Evolutionary conservation across 2,888 invertebrate species (phyloP).

Genomic region (Lasioglossum malachurum): DNA sequence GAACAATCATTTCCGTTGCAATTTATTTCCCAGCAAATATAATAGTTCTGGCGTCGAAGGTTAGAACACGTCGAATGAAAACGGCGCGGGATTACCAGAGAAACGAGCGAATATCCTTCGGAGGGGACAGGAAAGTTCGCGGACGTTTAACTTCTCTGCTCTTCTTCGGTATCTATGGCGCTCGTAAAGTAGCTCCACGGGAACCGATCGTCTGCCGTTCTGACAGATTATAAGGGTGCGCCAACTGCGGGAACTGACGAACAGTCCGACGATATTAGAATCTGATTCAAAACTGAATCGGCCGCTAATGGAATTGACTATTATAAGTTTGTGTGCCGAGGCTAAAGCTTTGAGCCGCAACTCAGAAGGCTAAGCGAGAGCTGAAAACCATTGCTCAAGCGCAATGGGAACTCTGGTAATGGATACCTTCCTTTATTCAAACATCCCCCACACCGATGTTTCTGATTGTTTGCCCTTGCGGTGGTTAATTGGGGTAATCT

Average conservation of each 20-base stretch:
- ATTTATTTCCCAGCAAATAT: not conserved
- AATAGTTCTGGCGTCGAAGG: not conserved
- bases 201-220: conserved; percentile 38
- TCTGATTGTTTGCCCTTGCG: conserved; percentile 24
- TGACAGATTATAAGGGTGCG: conserved; percentile 39
- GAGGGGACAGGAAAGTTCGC: conserved; percentile 47
- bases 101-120: conserved; percentile 8
- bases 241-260: conserved; percentile 10
- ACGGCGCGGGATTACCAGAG: conserved; percentile 31
- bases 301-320: conserved; percentile 49
- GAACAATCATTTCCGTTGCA: too few species aligned
- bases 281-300: conserved; percentile 38
- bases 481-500: conserved; percentile 4
- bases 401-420: conserved; percentile 24
- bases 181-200: conserved; percentile 29
- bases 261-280: conserved; percentile 34
- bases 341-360: conserved; percentile 2
- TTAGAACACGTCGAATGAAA: conserved; percentile 20
- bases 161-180: not conserved
- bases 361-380: not conserved
- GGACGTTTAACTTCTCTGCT: conserved; percentile 56
- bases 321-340: conserved; percentile 49
- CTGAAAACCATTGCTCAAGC: conserved; percentile 9
- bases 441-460: conserved; percentile 23
- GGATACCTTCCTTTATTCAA: conserved; percentile 34